These are phyloP conservation scores for Platycercus adscitus DNA, from an alignment of 2,113 vertebrate species.

Conservation along the genomic window DNA sequence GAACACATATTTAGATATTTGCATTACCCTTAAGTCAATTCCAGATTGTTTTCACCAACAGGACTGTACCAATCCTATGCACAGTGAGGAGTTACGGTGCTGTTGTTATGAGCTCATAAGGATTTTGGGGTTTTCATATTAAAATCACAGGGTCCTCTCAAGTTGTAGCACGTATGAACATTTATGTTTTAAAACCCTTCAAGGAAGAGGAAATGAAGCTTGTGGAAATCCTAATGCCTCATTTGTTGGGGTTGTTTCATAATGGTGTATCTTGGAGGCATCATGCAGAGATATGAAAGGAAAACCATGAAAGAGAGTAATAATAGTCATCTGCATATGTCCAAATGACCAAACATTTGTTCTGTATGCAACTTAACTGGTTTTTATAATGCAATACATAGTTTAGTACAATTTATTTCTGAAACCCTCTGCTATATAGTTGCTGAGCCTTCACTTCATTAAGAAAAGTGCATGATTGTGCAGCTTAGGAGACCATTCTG, in stretches of 20 bases:
- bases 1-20: neutral
- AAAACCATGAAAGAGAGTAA: neutral
- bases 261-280: neutral
- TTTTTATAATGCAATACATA: neutral
- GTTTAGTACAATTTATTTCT: neutral
- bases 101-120: neutral
- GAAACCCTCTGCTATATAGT: neutral
- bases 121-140: neutral
- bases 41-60: neutral
- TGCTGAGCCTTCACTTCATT: conserved; percentile 42
- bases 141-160: neutral
- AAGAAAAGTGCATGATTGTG: conserved; percentile 55
- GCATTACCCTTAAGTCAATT: neutral
- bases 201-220: neutral
- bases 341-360: neutral
- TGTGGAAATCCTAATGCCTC: neutral
- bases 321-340: neutral
- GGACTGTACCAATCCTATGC: neutral
- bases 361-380: neutral
- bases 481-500: conserved; percentile 48
- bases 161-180: neutral
- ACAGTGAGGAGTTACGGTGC: neutral
- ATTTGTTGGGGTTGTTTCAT: neutral
- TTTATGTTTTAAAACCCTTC: neutral
- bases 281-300: neutral